Evolutionary conservation across 2,888 invertebrate species (phyloP).

Genomic region (Gerris lacustris): DNA sequence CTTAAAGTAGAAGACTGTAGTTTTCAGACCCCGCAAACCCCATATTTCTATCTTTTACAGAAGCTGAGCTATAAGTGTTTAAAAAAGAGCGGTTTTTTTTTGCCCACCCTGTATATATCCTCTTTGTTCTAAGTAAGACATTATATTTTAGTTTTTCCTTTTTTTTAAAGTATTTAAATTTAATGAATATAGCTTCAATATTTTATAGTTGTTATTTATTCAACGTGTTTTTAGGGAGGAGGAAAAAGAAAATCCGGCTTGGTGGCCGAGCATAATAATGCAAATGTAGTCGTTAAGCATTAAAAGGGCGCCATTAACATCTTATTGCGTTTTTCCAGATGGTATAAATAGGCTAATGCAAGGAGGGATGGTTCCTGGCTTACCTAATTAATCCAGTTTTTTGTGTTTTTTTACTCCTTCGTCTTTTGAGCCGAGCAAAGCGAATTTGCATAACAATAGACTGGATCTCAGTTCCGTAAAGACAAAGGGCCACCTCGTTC

Average conservation of each 20-base stretch:
- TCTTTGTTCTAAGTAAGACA: no score
- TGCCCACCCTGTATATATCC: no score
- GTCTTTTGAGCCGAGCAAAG: not conserved
- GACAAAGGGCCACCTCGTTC: not conserved
- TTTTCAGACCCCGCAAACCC: no score
- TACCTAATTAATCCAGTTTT: slow-evolving; percentile 1
- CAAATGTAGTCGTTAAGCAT: not conserved
- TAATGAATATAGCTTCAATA: no score
- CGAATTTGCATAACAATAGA: slow-evolving; percentile 2
- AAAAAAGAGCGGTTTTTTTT: no score
- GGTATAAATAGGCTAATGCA: not conserved
- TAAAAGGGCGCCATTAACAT: not conserved
- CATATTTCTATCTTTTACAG: no score
- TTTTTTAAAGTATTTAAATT: no score
- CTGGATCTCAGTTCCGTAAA: not conserved
- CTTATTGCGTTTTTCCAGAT: slow-evolving; percentile 1
- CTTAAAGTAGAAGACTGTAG: no score
- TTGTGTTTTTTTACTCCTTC: not conserved
- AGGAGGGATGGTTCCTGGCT: not conserved
- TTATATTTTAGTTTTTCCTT: no score
- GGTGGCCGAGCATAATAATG: not conserved
- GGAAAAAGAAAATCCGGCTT: not conserved
- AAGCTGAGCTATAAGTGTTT: no score
- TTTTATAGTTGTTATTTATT: not conserved
- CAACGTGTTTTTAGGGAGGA: not conserved